Base-by-base conservation (phyloP, 2,797 vertebrate species). In the Poliocrania exsul region DNA sequence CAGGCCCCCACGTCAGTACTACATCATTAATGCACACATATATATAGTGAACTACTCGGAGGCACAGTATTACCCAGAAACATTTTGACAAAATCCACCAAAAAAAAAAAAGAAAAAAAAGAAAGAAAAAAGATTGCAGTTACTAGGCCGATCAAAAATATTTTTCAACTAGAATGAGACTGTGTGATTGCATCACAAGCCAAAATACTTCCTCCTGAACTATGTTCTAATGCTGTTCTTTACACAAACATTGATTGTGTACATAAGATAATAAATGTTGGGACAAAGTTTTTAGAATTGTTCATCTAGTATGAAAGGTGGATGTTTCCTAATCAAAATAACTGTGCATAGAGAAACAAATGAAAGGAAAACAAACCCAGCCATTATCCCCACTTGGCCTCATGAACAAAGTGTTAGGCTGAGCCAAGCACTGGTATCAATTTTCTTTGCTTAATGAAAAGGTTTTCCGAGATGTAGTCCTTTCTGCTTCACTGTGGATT, bases 401-500 rank as follows among this genome's bases (percentile, higher is more conserved):
- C 74, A 35, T 0, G 57, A 93, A 92, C 93, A 94, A 92, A 95
- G 86, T 71, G 86, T 44, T 29, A 80, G 92, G 72, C 88, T 83
- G 84, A 89, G 90, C 88, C 93, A 95, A 94, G 81, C 78, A 57
- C 81, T 93, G 83, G 91, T 96, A 96, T 93, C 91, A 94, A 83
- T 95, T 96, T 96, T 96, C 91, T 81, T 75, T 78, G 75, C 87
- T 33, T 95, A 95, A 94, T 96, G 85, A 96, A 96, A 95, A 96
- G 93, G 89, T 94, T 93, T 92, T 92, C 82, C 1, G 58, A 95
- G 89, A 86, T 91, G 88, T 79, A 93, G 92, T 81, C 91, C 89
- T 94, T 96, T 96, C 95, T 97, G 95, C 93, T 91, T 83, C 93
- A 8, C 91, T 96, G 92, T 96, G 87, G 92, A 94, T 88, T 91